Base-by-base conservation (phyloP, 2,113 vertebrate genomes). In the Notarius quadriscutis region DNA sequence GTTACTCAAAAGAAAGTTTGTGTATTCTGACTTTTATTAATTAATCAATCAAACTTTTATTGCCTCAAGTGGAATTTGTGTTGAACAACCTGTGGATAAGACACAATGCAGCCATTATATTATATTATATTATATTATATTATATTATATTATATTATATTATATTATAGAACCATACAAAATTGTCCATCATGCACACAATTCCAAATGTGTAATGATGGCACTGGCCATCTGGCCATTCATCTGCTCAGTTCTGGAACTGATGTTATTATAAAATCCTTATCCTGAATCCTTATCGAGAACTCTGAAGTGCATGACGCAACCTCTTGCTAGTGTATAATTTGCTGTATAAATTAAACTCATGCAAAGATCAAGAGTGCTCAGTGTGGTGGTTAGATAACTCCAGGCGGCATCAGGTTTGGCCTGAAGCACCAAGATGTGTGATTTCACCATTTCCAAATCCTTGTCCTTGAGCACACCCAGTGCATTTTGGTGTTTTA, bases 321-420 rank as follows among this genome's bases (percentile, higher is more conserved):
- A 57, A 22, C 63, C 85, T 55, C 20, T n/a, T 34, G 78, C 65
- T 27, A 63, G 30, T 7, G 30, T 72, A n/a, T n/a, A 75, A 69
- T 74, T 58, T 74, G 55, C 81, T 82, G 60, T 18, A 89, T 79
- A 50, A 86, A 83, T 80, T 51, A 60, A 60, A 51, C 72, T 51
- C 12, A 2, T 27, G 71, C 63, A 18, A 34, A 81, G 79, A 77
- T 84, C 41, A 85, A 77, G 60, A 58, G 79, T 81, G 57, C 58
- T 84, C 63, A 20, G 50, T 77, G 83, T 77, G 62, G 58, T 87
- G 69, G 92, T 95, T 95, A 94, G 93, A 87, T 94, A 95, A 93
- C 92, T 89, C 82, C 92, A 93, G 94, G 93, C 94, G 92, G 90
- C 88, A 87, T 93, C 93, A 94, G 89, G 92, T 84, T 89, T 65